Conservation (phyloP, 2,888 invertebrate genomes). For the Itoplectis maculator region DNA sequence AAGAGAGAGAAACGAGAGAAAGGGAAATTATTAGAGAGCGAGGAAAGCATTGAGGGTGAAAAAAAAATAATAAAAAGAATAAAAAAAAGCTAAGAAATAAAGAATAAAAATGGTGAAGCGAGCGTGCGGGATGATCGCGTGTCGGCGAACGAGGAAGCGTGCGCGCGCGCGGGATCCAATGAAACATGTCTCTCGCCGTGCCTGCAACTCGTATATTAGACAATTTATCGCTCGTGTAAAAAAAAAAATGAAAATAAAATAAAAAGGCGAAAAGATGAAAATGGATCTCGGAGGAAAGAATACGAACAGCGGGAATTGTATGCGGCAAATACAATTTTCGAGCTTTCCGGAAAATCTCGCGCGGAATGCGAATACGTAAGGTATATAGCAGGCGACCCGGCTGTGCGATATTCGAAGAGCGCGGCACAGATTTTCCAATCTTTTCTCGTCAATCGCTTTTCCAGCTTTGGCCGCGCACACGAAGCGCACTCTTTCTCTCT, state of each 20-base stretch:
- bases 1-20: constrained; percentile 6
- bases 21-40: constrained; percentile 29
- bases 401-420: neutral
- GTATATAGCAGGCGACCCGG: too few relatives aligned
- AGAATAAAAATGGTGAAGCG: constrained; percentile 16
- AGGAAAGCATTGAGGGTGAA: constrained; percentile 12
- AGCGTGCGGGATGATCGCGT: constrained; percentile 47
- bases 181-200: constrained; percentile 11
- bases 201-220: neutral
- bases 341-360: constrained; percentile 7
- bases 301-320: neutral
- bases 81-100: neutral
- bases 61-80: constrained; percentile 10
- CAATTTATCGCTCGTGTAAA: neutral
- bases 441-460: constrained; percentile 44
- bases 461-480: neutral
- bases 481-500: too few relatives aligned
- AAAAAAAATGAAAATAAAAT: neutral
- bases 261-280: too few relatives aligned
- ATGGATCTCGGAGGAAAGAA: too few relatives aligned
- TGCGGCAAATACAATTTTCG: neutral
- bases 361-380: neutral
- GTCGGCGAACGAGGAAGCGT: constrained; percentile 48
- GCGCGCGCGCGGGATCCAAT: constrained; percentile 27
- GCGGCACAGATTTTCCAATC: constrained; percentile 51